A percentile compares a stretch with the other conserved stretches of the same genome.
Evolutionary conservation across 2,797 vertebrate genomes (phyloP).

Genomic region (Micropoecilia bifurca): DNA sequence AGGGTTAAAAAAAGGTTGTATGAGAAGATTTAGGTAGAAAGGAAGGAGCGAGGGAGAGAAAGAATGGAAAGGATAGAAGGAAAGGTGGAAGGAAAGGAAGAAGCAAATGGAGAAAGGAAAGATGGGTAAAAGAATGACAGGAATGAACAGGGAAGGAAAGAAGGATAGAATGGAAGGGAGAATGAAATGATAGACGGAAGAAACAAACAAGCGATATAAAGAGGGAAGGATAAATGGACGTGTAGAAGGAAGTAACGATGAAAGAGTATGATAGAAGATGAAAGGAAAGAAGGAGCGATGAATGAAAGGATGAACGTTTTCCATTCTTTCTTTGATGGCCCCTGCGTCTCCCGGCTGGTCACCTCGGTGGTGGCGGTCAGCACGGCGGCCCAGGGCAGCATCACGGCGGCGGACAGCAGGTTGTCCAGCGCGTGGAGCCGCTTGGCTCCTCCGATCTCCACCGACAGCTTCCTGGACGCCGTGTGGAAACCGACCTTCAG

Average conservation of each 20-base stretch:
- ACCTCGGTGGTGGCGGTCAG: constrained; percentile 94
- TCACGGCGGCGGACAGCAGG: constrained; percentile 88
- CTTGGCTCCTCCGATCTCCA: constrained; percentile 94
- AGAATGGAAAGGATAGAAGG: background rate
- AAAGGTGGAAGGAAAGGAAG: background rate
- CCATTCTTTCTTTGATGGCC: background rate
- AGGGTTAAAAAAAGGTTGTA: background rate
- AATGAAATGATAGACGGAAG: background rate
- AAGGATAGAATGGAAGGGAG: background rate
- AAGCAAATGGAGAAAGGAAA: too few species aligned
- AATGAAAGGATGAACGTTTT: background rate
- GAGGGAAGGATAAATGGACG: too few species aligned
- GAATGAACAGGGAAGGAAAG: background rate
- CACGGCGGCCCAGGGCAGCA: constrained; percentile 94
- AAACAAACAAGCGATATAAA: background rate
- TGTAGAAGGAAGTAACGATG: background rate
- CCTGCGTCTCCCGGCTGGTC: constrained; percentile 21
- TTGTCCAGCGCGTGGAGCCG: constrained; percentile 95
- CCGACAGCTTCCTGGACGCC: constrained; percentile 91
- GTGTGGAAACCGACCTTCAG: constrained; percentile 95
- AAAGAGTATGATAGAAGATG: background rate
- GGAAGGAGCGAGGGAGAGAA: background rate
- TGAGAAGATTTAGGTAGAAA: background rate
- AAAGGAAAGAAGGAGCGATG: background rate
- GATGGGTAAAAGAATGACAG: background rate